Base-by-base conservation (phyloP, 2,797 vertebrate genomes). In the Halcyon leucocephala region DNA sequence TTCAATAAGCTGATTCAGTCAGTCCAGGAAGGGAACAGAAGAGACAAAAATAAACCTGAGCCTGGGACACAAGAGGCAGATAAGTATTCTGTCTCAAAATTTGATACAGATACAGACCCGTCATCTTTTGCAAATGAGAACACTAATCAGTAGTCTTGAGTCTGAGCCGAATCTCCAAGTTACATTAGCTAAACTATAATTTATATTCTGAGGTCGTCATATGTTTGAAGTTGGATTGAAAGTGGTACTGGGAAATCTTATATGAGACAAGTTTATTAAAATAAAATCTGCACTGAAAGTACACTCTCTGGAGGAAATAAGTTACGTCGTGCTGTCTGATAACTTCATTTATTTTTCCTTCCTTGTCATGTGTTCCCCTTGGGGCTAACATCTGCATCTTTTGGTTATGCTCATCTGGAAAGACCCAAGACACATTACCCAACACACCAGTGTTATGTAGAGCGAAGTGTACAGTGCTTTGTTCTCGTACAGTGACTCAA, bases 221-320 rank as follows among this genome's bases (percentile, higher is more conserved):
- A 20, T 0, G 1, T 72, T 72, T 79, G 58, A 91, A 83, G 65
- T 72, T 55, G 31, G 39, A 81, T 70, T 91, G 72, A 83, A 85
- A 73, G 37, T 9, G 8, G 35, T 86, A 44, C 33, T 62, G 62
- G 62, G 31, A 88, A 79, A 86, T 66, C 58, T 82, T 66, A 18
- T n/a, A 55, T n/a, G 46, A 92, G 66, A 91, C n/a, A 92, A 90
- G n/a, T 76, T 83, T 79, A 91, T 91, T 91, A 66, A 81, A 84
- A 82, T 29, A 77, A 84, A 90, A 91, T 41, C 77, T 91, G 26
- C 49, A 41, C 46, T 73, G 35, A 91, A 93, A 73, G 62, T 51
- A 41, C 22, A 37, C 3, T 73, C 60, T 90, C 80, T 70, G 12
- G 51, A 85, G 86, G 41, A 90, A 90, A 83, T 37, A 66, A 86